Conservation (phyloP, 2,888 invertebrate genomes). For the Congeria kusceri region DNA sequence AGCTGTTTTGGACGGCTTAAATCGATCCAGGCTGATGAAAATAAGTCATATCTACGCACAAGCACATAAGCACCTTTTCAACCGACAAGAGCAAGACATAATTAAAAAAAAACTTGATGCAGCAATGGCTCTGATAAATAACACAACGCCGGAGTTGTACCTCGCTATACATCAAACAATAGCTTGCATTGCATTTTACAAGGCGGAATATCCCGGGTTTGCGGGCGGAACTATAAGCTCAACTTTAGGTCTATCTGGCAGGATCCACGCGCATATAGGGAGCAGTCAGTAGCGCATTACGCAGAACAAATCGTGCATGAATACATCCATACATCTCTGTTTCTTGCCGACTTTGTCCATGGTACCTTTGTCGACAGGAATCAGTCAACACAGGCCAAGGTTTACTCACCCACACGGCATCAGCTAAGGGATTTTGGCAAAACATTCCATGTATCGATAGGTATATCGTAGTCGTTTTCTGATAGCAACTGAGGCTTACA, state of each 20-base stretch:
- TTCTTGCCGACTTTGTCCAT: slow-evolving; percentile 31
- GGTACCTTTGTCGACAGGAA: slow-evolving; percentile 21
- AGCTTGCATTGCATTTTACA: slow-evolving; percentile 17
- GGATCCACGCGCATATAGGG: slow-evolving; percentile 11
- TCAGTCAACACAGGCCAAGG: neutral
- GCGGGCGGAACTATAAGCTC: slow-evolving; percentile 18
- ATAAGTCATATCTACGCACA: neutral
- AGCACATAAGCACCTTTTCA: neutral
- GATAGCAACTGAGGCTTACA: no score
- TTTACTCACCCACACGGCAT: slow-evolving; percentile 9
- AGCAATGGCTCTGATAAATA: slow-evolving; percentile 20
- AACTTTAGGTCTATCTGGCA: slow-evolving; percentile 21
- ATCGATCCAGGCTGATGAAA: slow-evolving; percentile 1
- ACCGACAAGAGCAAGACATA: neutral
- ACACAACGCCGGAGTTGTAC: slow-evolving; percentile 16
- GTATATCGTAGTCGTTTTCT: no score
- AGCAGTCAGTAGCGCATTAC: slow-evolving; percentile 17
- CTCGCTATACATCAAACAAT: slow-evolving; percentile 11
- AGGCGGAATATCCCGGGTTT: slow-evolving; percentile 4
- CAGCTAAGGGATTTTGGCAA: slow-evolving; percentile 21
- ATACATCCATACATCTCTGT: slow-evolving; percentile 27
- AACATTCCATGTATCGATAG: slow-evolving; percentile 22
- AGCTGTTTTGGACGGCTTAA: neutral
- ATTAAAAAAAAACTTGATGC: slow-evolving; percentile 1
- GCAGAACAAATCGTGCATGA: slow-evolving; percentile 37